A percentile compares a stretch with the other conserved stretches of the same genome.
Conservation (phyloP, 2,888 invertebrate species). For the Callyntrura guangdongensis region DNA sequence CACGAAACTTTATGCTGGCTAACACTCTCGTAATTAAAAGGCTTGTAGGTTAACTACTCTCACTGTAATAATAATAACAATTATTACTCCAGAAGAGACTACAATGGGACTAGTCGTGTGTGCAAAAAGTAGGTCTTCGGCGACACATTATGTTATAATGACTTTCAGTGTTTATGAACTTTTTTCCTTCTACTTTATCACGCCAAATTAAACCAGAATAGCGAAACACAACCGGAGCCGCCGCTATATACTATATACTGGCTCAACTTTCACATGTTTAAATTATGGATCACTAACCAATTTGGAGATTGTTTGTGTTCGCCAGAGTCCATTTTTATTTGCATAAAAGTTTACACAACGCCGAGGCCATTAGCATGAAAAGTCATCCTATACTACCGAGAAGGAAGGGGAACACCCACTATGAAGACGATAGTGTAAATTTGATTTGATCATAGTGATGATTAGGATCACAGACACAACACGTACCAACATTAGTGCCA, state of each 20-base stretch:
- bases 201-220: neutral
- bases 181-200: constrained; percentile 15
- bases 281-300: constrained; percentile 54
- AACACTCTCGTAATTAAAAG: constrained; percentile 45
- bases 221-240: neutral
- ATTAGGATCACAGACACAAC: constrained; percentile 44
- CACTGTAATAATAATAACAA: neutral
- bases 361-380: constrained; percentile 32
- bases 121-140: neutral
- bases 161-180: constrained; percentile 51
- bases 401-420: constrained; percentile 38
- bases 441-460: constrained; percentile 28
- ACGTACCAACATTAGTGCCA: constrained; percentile 40
- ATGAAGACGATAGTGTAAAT: neutral
- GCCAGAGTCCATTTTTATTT: constrained; percentile 1
- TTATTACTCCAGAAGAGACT: neutral
- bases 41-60: neutral
- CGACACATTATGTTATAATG: constrained; percentile 46
- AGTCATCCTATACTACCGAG: neutral
- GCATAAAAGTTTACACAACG: neutral
- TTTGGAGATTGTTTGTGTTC: constrained; percentile 49
- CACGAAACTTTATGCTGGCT: neutral
- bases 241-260: neutral
- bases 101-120: constrained; percentile 3
- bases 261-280: constrained; percentile 33